A percentile compares a stretch with the other conserved stretches of the same genome.
Conservation (phyloP, 2,888 invertebrate species). For the Coecobrya sp. region DNA sequence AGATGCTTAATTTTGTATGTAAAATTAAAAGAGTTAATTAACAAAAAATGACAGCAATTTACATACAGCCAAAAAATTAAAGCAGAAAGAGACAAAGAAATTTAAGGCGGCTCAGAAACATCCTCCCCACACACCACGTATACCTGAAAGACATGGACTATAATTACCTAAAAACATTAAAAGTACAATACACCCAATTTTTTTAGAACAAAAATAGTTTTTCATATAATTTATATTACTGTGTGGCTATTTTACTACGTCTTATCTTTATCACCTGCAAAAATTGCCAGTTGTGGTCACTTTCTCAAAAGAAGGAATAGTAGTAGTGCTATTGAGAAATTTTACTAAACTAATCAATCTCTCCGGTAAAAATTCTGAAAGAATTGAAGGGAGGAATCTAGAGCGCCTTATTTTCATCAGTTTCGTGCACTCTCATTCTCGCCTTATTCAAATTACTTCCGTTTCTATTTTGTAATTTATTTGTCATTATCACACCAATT, state of each 20-base stretch:
- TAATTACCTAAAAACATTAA: not conserved
- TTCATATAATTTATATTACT: too few species aligned
- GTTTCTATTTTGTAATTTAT: not conserved
- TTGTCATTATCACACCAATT: not conserved
- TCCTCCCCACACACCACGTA: not conserved
- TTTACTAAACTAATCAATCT: not conserved
- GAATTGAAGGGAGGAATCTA: not conserved
- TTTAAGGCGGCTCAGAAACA: conserved; percentile 16
- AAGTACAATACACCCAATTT: conserved; percentile 26
- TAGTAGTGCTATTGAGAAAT: too few species aligned
- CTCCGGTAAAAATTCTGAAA: not conserved
- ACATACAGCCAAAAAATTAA: not conserved
- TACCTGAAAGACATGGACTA: not conserved
- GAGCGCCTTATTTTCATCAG: not conserved
- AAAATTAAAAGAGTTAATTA: conserved; percentile 1
- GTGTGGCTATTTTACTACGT: too few species aligned
- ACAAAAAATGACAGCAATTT: conserved; percentile 16
- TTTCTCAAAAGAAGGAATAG: too few species aligned
- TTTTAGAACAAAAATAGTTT: not conserved
- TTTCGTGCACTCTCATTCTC: conserved; percentile 27
- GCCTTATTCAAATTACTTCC: conserved; percentile 20
- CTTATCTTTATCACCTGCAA: not conserved
- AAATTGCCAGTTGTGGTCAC: not conserved
- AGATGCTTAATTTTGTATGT: not conserved
- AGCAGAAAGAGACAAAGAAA: conserved; percentile 20